Base-by-base conservation (phyloP, 2,113 vertebrate genomes). In the Deroptyus accipitrinus region DNA sequence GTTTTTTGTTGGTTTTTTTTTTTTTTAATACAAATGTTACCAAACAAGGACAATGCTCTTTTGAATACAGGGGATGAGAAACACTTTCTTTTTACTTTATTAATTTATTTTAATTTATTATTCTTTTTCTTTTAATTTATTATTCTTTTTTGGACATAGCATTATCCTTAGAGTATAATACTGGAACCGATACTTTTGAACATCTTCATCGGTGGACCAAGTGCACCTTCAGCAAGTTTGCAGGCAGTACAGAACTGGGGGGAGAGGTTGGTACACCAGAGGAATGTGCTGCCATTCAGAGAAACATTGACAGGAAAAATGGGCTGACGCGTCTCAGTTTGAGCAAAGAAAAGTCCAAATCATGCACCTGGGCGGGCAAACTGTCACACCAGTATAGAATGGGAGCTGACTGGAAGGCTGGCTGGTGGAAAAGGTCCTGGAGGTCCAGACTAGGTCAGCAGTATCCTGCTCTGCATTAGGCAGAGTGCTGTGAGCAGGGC, bases 281-380 rank as follows among this genome's bases (percentile, higher is more conserved):
- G 13, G 10, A 42, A 7, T 51, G 7, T 44, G 48, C 44, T 64
- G 25, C 39, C 28, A 11, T 73, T 81, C 28, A 41, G 28, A 73
- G 28, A 59, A 57, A 11, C 19, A 6, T 78, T 1, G 6, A 8
- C 39, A 30, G 55, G 22, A 62, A 23, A 51, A 46, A 37, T 15
- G 7, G 33, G 4, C 48, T 70, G 19, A 9, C 6, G 17, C 9
- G 8, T 64, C 42, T 77, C 9, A 6, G 37, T 33, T 30, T 74
- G 70, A 69, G 61, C 35, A 81, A 54, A 78, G 74, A 68, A 62
- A 57, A 11, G 28, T 22, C 22, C 17, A 35, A 27, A 31, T 86
- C 18, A 11, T 83, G 33, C 25, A 17, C 2, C 3, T 0, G 0
- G 8, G 18, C 27, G 44, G 42, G 31, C 63, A 1, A 13, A 79